phyloP scores from a whole-genome alignment of 2,888 invertebrate genomes.

The Tanaodytes sp. region DNA sequence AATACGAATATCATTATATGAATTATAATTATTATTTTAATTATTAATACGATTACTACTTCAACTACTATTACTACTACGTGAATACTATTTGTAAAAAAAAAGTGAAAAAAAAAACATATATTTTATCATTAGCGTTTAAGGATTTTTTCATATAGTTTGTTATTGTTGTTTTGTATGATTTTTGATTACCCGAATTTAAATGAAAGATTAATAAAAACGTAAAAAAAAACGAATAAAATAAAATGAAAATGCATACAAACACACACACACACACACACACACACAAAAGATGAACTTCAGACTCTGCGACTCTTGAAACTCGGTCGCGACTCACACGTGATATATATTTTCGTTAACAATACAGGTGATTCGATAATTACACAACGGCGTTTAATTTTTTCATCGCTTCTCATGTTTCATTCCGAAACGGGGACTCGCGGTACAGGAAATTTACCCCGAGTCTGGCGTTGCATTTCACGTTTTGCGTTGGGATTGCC shows the following conservation, averaged over 20 bases:
- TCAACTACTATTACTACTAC: constrained; percentile 67
- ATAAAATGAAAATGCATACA: constrained; percentile 10
- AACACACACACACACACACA: background rate
- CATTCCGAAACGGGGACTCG: too few relatives aligned
- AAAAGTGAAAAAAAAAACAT: too few relatives aligned
- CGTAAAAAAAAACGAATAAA: constrained; percentile 17
- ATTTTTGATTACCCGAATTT: constrained; percentile 63
- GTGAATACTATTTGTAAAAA: constrained; percentile 57
- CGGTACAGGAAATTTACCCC: too few relatives aligned
- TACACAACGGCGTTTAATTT: constrained; percentile 59
- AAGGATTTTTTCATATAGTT: constrained; percentile 69
- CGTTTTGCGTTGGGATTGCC: constrained; percentile 19
- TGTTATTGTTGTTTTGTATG: constrained; percentile 72
- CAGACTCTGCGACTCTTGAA: too few relatives aligned
- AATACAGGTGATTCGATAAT: constrained; percentile 67
- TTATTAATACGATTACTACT: constrained; percentile 33
- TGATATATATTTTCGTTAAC: constrained; percentile 67
- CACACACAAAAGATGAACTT: background rate
- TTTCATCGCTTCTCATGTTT: too few relatives aligned
- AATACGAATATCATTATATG: constrained; percentile 44
- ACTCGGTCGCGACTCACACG: too few relatives aligned
- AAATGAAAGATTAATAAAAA: constrained; percentile 21
- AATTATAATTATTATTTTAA: constrained; percentile 29
- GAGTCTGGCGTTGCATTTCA: too few relatives aligned
- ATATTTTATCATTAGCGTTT: constrained; percentile 58